Evolutionary conservation across 2,797 vertebrate species (phyloP).

Genomic region (Setipinna tenuifilis): DNA sequence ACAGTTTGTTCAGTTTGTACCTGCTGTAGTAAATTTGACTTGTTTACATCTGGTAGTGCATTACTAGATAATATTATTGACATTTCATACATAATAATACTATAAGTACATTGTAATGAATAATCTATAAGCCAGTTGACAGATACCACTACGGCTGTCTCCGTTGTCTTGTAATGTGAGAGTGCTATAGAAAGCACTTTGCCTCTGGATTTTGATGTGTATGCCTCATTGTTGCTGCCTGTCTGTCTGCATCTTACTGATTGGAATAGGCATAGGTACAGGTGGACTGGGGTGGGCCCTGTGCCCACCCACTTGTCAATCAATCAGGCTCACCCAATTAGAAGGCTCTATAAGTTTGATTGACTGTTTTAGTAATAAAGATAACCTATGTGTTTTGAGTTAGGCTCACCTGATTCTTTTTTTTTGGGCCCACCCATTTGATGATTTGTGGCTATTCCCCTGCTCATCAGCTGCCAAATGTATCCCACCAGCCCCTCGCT

Average conservation of each 20-base stretch:
- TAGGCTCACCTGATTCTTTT: too few relatives aligned
- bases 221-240: neutral
- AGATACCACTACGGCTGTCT: neutral
- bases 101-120: neutral
- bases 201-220: neutral
- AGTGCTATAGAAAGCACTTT: neutral
- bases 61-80: neutral
- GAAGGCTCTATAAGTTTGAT: too few relatives aligned
- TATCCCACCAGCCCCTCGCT: neutral
- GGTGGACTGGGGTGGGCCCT: too few relatives aligned
- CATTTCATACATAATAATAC: neutral
- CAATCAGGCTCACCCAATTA: too few relatives aligned
- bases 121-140: neutral
- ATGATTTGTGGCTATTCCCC: too few relatives aligned
- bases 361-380: too few relatives aligned
- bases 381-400: too few relatives aligned
- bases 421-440: too few relatives aligned
- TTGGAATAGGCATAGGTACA: too few relatives aligned
- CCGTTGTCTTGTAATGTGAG: neutral
- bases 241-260: too few relatives aligned
- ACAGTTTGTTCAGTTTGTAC: neutral
- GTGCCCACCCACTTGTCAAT: too few relatives aligned
- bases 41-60: neutral
- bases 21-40: neutral
- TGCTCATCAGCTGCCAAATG: neutral